Conservation (phyloP, 1,140 invertebrate genomes). For the Drosophila grimshawi region DNA sequence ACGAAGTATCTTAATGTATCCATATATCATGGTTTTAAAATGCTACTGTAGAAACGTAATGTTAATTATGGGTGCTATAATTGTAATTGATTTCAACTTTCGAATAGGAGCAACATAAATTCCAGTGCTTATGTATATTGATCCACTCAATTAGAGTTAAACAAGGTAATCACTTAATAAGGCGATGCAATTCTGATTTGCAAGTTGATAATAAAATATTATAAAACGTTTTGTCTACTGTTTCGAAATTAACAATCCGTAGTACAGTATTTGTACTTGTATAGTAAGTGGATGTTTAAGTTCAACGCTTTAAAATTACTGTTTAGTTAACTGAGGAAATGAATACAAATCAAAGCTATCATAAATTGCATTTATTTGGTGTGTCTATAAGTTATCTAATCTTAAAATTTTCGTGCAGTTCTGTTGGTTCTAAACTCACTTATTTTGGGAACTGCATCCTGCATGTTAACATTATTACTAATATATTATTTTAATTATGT, state of each 20-base stretch:
- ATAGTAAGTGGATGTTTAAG: not conserved
- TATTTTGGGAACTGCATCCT: too few relatives aligned
- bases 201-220: not conserved
- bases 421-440: too few relatives aligned
- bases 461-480: too few relatives aligned
- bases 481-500: too few relatives aligned
- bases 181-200: not conserved
- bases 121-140: conserved; percentile 15
- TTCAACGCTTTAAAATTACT: not conserved
- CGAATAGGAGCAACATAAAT: conserved; percentile 12
- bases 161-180: not conserved
- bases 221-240: conserved; percentile 26
- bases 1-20: too few relatives aligned
- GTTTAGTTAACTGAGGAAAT: not conserved
- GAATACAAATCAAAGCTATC: not conserved
- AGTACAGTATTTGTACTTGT: not conserved
- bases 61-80: not conserved
- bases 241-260: conserved; percentile 2
- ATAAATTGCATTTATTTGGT: too few relatives aligned
- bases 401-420: too few relatives aligned
- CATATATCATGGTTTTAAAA: too few relatives aligned
- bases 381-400: too few relatives aligned
- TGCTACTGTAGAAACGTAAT: not conserved
- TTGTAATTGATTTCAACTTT: conserved; percentile 15
- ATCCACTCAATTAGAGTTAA: conserved; percentile 14